Conservation (phyloP, 2,888 invertebrate species). For the Diplazon laetatorius region DNA sequence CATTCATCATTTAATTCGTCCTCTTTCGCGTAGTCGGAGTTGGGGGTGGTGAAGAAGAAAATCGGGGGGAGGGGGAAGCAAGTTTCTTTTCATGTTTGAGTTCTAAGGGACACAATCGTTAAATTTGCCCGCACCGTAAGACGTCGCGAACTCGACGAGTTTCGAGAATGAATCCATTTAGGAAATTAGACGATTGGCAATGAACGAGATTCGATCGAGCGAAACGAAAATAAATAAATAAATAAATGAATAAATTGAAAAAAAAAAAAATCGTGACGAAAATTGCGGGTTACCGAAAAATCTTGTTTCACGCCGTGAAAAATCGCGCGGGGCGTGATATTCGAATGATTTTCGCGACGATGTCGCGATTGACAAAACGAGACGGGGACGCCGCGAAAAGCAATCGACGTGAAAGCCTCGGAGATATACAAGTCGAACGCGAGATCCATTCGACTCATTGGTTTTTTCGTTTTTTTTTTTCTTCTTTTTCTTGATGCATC, state of each 20-base stretch:
- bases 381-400: constrained; percentile 72
- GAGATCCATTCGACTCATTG: constrained; percentile 27
- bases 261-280: background rate
- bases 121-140: background rate
- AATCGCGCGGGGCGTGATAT: constrained; percentile 1
- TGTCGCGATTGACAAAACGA: constrained; percentile 71
- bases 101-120: background rate
- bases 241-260: too few relatives aligned
- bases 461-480: constrained; percentile 10
- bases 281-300: constrained; percentile 10
- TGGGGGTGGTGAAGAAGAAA: too few relatives aligned
- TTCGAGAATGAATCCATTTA: constrained; percentile 16
- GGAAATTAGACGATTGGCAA: background rate
- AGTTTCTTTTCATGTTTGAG: background rate
- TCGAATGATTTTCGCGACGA: constrained; percentile 63
- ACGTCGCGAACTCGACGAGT: background rate
- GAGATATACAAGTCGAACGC: constrained; percentile 51
- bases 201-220: too few relatives aligned
- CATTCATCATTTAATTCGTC: constrained; percentile 2
- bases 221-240: too few relatives aligned
- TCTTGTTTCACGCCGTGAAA: constrained; percentile 37
- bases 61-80: background rate
- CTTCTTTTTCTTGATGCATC: constrained; percentile 36
- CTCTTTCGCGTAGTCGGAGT: too few relatives aligned
- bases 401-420: constrained; percentile 76